phyloP scores from a whole-genome alignment of 2,113 vertebrate genomes.

The Tachycineta bicolor region DNA sequence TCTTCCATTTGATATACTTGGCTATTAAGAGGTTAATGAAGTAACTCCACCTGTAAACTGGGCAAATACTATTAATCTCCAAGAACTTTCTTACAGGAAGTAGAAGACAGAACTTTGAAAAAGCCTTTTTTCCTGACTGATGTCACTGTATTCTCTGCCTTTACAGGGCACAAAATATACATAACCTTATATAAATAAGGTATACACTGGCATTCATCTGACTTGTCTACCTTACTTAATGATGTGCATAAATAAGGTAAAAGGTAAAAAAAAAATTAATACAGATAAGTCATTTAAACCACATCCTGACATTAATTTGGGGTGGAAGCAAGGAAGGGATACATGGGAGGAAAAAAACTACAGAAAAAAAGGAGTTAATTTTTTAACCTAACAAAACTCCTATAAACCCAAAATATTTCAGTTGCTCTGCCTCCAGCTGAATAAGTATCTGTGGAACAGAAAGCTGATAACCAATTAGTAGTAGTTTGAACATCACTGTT shows the following conservation, averaged over 20 bases:
- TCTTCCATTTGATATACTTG: not conserved
- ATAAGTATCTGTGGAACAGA: not conserved
- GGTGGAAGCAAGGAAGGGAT: not conserved
- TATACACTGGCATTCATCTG: not conserved
- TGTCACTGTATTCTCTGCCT: not conserved
- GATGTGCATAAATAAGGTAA: not conserved
- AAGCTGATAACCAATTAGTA: not conserved
- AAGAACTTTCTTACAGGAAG: not conserved
- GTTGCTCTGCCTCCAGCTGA: not conserved
- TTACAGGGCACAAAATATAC: not conserved
- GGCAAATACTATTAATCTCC: not conserved
- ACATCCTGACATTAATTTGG: not conserved
- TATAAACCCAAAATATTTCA: not conserved
- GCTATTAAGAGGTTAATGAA: not conserved
- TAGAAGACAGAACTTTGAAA: not conserved
- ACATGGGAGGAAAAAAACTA: rapidly evolving
- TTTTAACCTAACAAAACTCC: not conserved
- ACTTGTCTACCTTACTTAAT: not conserved
- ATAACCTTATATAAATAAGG: not conserved
- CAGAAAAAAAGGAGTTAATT: rapidly evolving
- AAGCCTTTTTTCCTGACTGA: not conserved
- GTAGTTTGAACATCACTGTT: not conserved
- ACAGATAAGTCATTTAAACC: not conserved
- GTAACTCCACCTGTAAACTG: not conserved
- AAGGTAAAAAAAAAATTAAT: not conserved